Conservation (phyloP, 2,888 invertebrate species). For the Oithona nana region DNA sequence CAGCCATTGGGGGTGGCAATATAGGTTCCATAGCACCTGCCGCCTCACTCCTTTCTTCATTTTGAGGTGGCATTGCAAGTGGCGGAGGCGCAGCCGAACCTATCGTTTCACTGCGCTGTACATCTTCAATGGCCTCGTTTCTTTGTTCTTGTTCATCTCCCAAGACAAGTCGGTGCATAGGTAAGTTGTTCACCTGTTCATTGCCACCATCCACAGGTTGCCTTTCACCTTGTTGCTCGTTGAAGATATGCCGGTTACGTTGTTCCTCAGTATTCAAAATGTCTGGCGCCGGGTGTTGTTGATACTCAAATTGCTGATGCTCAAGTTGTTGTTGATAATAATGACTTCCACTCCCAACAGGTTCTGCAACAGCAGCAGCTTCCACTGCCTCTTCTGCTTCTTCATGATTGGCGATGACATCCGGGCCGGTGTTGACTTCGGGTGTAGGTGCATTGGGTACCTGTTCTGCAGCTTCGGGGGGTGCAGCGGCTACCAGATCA, state of each 20-base stretch:
- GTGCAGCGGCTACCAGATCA: neutral
- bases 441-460: neutral
- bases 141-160: neutral
- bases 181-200: neutral
- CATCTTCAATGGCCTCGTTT: neutral
- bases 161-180: constrained; percentile 4
- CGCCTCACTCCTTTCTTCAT: neutral
- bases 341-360: constrained; percentile 18
- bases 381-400: neutral
- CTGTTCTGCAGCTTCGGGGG: neutral
- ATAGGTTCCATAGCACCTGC: too few species aligned
- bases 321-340: neutral
- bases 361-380: neutral
- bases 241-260: constrained; percentile 10
- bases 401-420: neutral
- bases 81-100: neutral
- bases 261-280: neutral
- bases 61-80: neutral
- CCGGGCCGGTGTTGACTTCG: neutral
- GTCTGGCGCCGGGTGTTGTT: neutral
- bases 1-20: too few species aligned
- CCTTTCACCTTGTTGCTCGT: neutral
- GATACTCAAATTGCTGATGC: neutral
- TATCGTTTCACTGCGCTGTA: neutral
- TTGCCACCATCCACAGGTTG: constrained; percentile 8